Percentiles rank a stretch among this genome's conserved stretches.
Conservation (phyloP, 2,888 invertebrate genomes). For the Zhuqinia jingwanae region DNA sequence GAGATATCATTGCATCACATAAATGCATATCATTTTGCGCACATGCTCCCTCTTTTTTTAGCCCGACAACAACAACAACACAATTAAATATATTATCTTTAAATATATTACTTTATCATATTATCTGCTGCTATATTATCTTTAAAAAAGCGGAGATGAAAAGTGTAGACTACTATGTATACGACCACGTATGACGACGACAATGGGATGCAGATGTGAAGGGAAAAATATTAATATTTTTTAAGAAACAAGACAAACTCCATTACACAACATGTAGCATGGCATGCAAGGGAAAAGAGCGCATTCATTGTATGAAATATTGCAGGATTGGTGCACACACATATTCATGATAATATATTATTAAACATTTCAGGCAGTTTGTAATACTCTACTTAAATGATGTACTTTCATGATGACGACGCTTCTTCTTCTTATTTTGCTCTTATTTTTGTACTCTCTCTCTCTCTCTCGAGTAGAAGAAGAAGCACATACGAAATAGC, state of each 20-base stretch:
- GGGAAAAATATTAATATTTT: slow-evolving; percentile 24
- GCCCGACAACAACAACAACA: neutral
- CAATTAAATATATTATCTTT: too few species aligned
- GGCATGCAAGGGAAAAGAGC: too few species aligned
- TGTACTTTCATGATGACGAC: slow-evolving; percentile 35
- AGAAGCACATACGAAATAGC: neutral
- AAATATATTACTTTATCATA: too few species aligned
- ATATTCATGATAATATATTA: slow-evolving; percentile 9
- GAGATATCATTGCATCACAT: neutral
- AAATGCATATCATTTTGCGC: neutral
- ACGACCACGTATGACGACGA: too few species aligned
- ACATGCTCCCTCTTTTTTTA: neutral
- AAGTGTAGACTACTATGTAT: slow-evolving; percentile 13
- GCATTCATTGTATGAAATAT: too few species aligned
- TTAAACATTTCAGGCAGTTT: slow-evolving; percentile 55
- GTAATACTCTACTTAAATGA: slow-evolving; percentile 44
- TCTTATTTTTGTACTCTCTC: slow-evolving; percentile 15
- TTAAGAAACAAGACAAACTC: slow-evolving; percentile 10
- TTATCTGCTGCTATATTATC: neutral
- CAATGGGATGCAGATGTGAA: slow-evolving; percentile 34
- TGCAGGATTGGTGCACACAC: slow-evolving; percentile 1
- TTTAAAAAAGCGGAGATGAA: slow-evolving; percentile 22
- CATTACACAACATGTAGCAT: neutral
- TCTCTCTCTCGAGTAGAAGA: too few species aligned
- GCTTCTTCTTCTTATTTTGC: slow-evolving; percentile 10